These are phyloP conservation scores for Bombycilla garrulus DNA, from an alignment of 2,113 vertebrate species.

Conservation along the genomic window DNA sequence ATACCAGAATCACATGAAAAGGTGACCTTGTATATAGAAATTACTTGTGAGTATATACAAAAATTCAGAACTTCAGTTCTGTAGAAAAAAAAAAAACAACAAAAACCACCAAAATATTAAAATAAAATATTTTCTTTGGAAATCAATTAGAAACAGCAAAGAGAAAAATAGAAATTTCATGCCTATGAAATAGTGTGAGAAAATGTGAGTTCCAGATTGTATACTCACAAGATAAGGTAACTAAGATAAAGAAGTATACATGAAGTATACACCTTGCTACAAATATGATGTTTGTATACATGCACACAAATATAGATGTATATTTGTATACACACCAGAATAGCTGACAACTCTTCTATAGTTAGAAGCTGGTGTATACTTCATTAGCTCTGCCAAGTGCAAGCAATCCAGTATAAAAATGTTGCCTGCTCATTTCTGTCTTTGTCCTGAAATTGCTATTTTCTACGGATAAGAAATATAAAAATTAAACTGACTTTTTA, in stretches of 20 bases:
- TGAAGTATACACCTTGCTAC: neutral
- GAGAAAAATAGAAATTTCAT: neutral
- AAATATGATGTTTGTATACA: neutral
- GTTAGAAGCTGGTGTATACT: neutral
- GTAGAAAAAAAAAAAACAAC: neutral
- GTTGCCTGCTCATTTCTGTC: neutral
- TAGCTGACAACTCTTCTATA: neutral
- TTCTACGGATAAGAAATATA: neutral
- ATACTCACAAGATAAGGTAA: neutral
- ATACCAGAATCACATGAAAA: rapidly evolving
- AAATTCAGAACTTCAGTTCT: neutral
- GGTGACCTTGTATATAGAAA: neutral
- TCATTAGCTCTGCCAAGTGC: neutral
- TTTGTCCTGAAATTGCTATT: neutral
- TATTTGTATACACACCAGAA: neutral
- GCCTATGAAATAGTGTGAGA: neutral
- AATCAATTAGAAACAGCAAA: neutral
- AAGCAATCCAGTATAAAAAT: neutral
- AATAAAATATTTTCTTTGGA: neutral
- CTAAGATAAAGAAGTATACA: neutral
- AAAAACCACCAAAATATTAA: neutral
- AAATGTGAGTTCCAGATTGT: neutral
- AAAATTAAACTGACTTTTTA: neutral
- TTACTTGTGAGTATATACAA: neutral
- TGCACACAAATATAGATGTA: neutral